Evolutionary conservation across 2,888 invertebrate species (phyloP).

Genomic region (Lymantria dispar): DNA sequence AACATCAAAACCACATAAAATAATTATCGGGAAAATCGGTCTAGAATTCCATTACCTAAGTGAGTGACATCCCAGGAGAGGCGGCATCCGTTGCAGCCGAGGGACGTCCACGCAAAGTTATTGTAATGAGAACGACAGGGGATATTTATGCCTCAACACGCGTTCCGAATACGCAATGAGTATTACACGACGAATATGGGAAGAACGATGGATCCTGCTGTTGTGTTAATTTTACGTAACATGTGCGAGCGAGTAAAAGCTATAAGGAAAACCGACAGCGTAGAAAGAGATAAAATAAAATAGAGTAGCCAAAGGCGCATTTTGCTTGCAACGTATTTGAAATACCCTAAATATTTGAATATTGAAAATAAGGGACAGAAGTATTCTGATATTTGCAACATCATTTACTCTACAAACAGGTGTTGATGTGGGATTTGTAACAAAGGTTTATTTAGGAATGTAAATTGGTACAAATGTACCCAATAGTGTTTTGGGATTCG

Average conservation of each 20-base stretch:
- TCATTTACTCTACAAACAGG: conserved; percentile 66
- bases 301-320: background rate
- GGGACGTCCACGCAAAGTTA: conserved; percentile 70
- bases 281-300: conserved; percentile 2
- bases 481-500: conserved; percentile 26
- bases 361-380: conserved; percentile 36
- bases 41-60: conserved; percentile 71
- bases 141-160: conserved; percentile 78
- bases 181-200: conserved; percentile 25
- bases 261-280: background rate
- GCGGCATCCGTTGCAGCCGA: conserved; percentile 58
- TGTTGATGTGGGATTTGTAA: conserved; percentile 54
- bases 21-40: conserved; percentile 58
- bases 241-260: conserved; percentile 1
- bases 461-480: conserved; percentile 46
- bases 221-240: background rate
- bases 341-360: conserved; percentile 28
- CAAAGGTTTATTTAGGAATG: conserved; percentile 50
- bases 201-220: conserved; percentile 4
- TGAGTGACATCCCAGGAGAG: conserved; percentile 70
- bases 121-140: conserved; percentile 77
- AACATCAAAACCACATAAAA: conserved; percentile 36
- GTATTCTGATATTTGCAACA: conserved; percentile 43
- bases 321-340: background rate
- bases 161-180: conserved; percentile 74